A percentile compares a stretch with the other conserved stretches of the same genome.
These are phyloP conservation scores for Drosophila neocordata DNA, from an alignment of 1,140 invertebrate species.

Conservation along the genomic window DNA sequence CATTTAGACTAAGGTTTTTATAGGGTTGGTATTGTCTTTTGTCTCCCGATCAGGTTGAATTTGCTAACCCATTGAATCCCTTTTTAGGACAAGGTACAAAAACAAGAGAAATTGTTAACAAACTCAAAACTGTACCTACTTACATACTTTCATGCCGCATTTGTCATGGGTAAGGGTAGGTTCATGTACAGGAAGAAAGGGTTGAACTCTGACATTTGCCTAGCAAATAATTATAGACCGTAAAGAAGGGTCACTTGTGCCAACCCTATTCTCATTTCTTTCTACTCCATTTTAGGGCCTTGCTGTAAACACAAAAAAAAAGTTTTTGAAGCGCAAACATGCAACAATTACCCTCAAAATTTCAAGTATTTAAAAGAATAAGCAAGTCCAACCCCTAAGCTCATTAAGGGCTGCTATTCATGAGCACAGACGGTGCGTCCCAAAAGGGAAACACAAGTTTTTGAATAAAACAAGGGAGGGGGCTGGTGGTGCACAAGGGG, in stretches of 20 bases:
- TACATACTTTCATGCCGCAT: background rate
- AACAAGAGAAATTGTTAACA: background rate
- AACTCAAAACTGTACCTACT: slow-evolving; percentile 42
- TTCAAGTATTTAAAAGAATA: slow-evolving; percentile 18
- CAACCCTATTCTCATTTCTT: slow-evolving; percentile 22
- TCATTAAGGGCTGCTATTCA: slow-evolving; percentile 45
- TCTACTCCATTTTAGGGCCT: slow-evolving; percentile 55
- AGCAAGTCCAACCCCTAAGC: slow-evolving; percentile 50
- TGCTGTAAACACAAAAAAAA: background rate
- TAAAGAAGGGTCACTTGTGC: slow-evolving; percentile 16
- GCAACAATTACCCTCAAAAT: slow-evolving; percentile 59
- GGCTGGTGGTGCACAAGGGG: background rate
- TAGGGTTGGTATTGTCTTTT: background rate
- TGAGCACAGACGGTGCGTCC: background rate
- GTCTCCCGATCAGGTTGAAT: background rate
- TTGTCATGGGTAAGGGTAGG: background rate
- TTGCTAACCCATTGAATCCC: background rate
- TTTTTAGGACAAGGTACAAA: too few relatives aligned
- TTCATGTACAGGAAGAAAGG: slow-evolving; percentile 25
- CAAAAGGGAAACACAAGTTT: background rate
- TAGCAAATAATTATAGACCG: slow-evolving; percentile 8
- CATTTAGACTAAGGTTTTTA: too few relatives aligned
- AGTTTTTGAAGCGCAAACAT: slow-evolving; percentile 46
- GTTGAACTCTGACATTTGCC: slow-evolving; percentile 39
- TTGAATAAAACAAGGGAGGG: background rate